These are phyloP conservation scores for Halcyon senegalensis DNA, from an alignment of 2,113 vertebrate species.

Conservation along the genomic window DNA sequence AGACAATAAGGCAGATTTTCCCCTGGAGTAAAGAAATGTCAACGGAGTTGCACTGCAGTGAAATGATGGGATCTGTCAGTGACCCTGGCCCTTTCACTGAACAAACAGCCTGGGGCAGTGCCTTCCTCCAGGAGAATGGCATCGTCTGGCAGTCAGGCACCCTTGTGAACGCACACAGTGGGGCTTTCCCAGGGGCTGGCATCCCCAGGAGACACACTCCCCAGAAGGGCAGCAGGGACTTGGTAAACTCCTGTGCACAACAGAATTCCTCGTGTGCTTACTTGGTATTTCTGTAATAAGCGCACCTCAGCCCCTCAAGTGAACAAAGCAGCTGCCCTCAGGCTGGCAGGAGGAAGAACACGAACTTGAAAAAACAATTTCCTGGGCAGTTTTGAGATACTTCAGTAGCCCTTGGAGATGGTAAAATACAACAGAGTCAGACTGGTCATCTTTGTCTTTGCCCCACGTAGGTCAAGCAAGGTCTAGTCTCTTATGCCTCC, in stretches of 20 bases:
- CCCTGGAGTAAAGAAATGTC: conserved; percentile 52
- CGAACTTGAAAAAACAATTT: not conserved
- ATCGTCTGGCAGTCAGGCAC: not conserved
- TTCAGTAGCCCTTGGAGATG: not conserved
- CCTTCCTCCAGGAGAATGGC: conserved; percentile 40
- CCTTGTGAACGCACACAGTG: not conserved
- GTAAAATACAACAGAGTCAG: not conserved
- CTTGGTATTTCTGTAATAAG: not conserved
- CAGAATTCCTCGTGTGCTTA: not conserved
- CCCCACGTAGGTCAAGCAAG: not conserved
- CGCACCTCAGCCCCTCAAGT: not conserved
- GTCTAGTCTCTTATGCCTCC: not conserved
- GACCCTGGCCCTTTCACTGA: conserved; percentile 65
- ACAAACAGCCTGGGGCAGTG: not conserved
- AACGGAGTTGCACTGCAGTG: conserved; percentile 26
- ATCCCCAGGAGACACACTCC: not conserved
- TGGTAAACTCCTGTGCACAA: not conserved
- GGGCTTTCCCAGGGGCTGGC: not conserved
- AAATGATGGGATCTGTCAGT: conserved; percentile 45
- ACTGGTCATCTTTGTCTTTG: not conserved
- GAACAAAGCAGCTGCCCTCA: not conserved
- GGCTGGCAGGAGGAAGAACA: not conserved
- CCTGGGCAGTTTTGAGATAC: not conserved
- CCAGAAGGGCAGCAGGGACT: not conserved
- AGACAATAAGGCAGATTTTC: conserved; percentile 60